Evolutionary conservation across 2,888 invertebrate species (phyloP).

Genomic region (Phortica okadai): DNA sequence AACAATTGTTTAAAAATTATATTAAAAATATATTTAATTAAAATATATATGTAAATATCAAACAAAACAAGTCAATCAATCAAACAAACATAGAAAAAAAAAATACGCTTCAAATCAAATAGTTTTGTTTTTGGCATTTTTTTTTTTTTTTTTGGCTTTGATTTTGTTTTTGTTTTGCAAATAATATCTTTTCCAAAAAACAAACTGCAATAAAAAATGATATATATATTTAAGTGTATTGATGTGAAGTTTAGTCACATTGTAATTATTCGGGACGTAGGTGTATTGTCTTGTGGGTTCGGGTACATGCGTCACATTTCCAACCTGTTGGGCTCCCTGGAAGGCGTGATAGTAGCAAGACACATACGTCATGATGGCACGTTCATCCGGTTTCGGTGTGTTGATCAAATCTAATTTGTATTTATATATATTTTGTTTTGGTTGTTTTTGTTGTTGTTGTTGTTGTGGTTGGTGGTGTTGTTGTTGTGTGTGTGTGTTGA

Average conservation of each 20-base stretch:
- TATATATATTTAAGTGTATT: constrained; percentile 74
- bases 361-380: constrained; percentile 99
- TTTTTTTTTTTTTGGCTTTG: not conserved
- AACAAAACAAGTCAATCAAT: constrained; percentile 1
- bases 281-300: constrained; percentile 77
- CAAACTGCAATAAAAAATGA: constrained; percentile 67
- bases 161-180: constrained; percentile 21
- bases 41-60: not conserved
- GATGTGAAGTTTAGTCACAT: constrained; percentile 78
- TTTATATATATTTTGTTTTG: not conserved
- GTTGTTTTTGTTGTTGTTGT: constrained; percentile 23
- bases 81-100: constrained; percentile 15
- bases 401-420: constrained; percentile 94
- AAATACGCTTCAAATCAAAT: constrained; percentile 24
- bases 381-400: constrained; percentile 99
- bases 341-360: constrained; percentile 99
- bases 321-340: constrained; percentile 99
- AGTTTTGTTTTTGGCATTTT: constrained; percentile 2
- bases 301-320: constrained; percentile 77
- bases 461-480: constrained; percentile 26
- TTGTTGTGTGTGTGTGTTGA: constrained; percentile 6
- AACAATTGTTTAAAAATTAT: too few species aligned
- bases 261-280: constrained; percentile 77
- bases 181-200: constrained; percentile 62
- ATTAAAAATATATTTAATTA: too few species aligned